Evolutionary conservation across 1,140 invertebrate species (phyloP).

Genomic region (Drosophila santomea): DNA sequence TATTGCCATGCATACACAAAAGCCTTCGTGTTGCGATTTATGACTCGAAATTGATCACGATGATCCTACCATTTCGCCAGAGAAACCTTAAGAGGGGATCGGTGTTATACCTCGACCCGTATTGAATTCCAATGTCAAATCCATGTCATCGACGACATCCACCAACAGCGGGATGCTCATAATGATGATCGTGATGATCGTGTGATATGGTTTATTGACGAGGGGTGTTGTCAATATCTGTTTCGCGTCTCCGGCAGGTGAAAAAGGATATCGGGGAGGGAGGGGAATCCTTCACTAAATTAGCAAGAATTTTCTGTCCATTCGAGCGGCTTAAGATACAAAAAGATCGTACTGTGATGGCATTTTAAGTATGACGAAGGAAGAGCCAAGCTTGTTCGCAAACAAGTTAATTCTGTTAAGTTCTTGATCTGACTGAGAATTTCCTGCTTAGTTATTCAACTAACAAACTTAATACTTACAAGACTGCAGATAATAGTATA

Average conservation of each 20-base stretch:
- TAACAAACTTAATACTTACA: too few relatives aligned
- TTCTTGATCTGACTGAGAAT: too few relatives aligned
- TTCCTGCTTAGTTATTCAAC: too few relatives aligned
- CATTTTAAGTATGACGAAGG: background rate
- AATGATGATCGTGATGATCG: constrained; percentile 47
- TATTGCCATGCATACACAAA: constrained; percentile 58
- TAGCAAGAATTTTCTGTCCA: constrained; percentile 30
- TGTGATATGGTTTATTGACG: constrained; percentile 47
- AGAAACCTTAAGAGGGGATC: constrained; percentile 24
- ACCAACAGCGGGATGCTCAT: constrained; percentile 41
- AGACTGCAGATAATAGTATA: too few relatives aligned
- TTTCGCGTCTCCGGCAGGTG: constrained; percentile 37
- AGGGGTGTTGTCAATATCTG: constrained; percentile 47
- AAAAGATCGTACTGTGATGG: background rate
- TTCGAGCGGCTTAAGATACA: constrained; percentile 24
- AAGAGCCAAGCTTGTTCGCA: background rate
- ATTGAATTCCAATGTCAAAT: constrained; percentile 79
- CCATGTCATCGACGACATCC: constrained; percentile 39
- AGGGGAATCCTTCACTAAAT: constrained; percentile 10
- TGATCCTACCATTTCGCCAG: constrained; percentile 8
- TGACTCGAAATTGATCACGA: constrained; percentile 73
- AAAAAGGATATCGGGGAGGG: background rate
- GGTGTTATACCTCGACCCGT: constrained; percentile 48
- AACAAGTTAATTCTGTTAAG: background rate
- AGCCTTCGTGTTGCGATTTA: constrained; percentile 74